These are phyloP conservation scores for Leptoclinus maculatus DNA, from an alignment of 2,797 vertebrate genomes.

Conservation along the genomic window DNA sequence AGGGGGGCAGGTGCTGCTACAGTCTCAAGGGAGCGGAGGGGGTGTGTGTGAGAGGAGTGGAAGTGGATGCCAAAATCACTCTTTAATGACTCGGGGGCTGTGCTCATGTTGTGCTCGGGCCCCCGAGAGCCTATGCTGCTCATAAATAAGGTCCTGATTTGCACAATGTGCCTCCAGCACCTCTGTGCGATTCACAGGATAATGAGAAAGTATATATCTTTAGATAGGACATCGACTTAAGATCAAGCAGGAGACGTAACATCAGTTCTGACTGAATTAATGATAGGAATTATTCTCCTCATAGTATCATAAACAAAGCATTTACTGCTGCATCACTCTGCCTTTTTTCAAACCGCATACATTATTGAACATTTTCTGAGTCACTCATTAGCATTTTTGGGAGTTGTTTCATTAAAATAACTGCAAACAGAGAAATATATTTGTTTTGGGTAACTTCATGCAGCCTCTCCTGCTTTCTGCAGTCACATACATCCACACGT, in stretches of 20 bases:
- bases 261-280: conserved; percentile 33
- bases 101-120: conserved; percentile 60
- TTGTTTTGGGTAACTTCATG: conserved; percentile 11
- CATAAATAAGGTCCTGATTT: conserved; percentile 84
- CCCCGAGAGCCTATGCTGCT: conserved; percentile 67
- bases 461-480: conserved; percentile 18
- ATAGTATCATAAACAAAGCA: conserved; percentile 5
- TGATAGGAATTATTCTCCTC: conserved; percentile 10
- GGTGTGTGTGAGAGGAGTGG: conserved; percentile 44
- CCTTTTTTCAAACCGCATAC: conserved; percentile 3
- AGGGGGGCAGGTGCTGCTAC: conserved; percentile 79
- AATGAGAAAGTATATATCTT: conserved; percentile 37
- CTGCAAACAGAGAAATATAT: conserved; percentile 1
- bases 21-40: conserved; percentile 62
- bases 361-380: background rate
- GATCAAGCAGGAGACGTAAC: background rate
- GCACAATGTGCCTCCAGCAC: conserved; percentile 67
- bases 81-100: conserved; percentile 80
- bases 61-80: conserved; percentile 79
- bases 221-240: conserved; percentile 37
- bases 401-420: conserved; percentile 9
- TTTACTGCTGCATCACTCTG: conserved; percentile 18
- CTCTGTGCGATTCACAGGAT: conserved; percentile 26
- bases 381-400: conserved; percentile 4
- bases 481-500: conserved; percentile 66